Evolutionary conservation across 2,888 invertebrate species (phyloP), one percentile per base, ranked within the genome.

Genomic region (Drosophila macrospina): DNA sequence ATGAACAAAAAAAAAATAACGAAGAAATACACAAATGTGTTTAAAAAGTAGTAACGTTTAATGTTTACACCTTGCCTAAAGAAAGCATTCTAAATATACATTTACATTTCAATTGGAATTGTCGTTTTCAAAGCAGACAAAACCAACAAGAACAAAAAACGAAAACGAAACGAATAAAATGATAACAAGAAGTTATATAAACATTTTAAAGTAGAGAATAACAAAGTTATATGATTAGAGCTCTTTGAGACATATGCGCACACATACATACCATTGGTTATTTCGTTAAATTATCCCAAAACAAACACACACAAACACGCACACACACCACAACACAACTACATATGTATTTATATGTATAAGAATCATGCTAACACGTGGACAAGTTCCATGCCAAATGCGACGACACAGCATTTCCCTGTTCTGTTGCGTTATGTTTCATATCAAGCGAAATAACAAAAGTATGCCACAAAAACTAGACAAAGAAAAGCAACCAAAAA

Each of bases 31-130:
- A 44, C 26, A 64, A 78, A 85, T 57, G 82, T 85, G 80, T 79
- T 81, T 85, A 73, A 85, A 66, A 70, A 65, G 74, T 72, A 84
- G 86, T 45, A 74, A 64, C 39, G 80, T 76, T 81, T 70, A 85
- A 63, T 50, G 74, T 74, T 76, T 71, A 73, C 75, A 80, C 67
- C 64, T 76, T 76, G 70, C 76, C 74, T 78, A 70, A 65, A 20
- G 20, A 20, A 65, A 54, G 61, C 67, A 79, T 84, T 77, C 68
- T 52, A 65, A 72, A 71, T 70, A 75, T 70, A 78, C 70, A 71
- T 70, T 73, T 70, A 78, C 70, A 70, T 45, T 39, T 34, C 42
- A 63, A 59, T 59, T 54, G 47, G 36, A 59, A 41, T 44, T 42
- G 42, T 60, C 56, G 60, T 69, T 65, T 66, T 32, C 32, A 77